Conservation (phyloP, 2,888 invertebrate species). For the Allacma fusca region DNA sequence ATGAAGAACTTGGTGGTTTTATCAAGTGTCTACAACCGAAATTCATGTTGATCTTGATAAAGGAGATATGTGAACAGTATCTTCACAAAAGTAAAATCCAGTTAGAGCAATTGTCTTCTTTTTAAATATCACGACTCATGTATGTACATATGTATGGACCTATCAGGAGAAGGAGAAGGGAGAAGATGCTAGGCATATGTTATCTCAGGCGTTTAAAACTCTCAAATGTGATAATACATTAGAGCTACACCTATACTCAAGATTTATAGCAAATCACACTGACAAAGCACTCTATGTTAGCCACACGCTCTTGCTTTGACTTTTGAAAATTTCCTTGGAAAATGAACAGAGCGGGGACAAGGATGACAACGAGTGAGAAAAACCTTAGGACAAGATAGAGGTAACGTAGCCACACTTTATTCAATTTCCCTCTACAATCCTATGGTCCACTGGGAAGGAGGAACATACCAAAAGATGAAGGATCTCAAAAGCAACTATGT, state of each 20-base stretch:
- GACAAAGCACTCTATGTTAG: too few relatives aligned
- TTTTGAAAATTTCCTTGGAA: not conserved
- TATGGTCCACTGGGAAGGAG: not conserved
- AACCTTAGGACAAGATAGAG: not conserved
- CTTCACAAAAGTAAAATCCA: not conserved
- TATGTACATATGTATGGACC: too few relatives aligned
- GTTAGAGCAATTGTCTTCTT: not conserved
- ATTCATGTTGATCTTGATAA: constrained; percentile 27
- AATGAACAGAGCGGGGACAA: not conserved
- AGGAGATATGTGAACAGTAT: constrained; percentile 1
- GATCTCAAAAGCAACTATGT: too few relatives aligned
- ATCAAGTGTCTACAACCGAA: constrained; percentile 8
- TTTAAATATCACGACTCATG: constrained; percentile 8
- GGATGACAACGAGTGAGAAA: not conserved
- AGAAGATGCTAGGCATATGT: not conserved
- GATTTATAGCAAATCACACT: not conserved
- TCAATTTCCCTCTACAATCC: constrained; percentile 19
- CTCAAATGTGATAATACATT: not conserved
- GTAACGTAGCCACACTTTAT: constrained; percentile 28
- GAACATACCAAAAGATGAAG: too few relatives aligned
- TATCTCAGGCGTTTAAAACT: constrained; percentile 6
- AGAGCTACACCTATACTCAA: not conserved
- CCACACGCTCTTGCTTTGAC: not conserved
- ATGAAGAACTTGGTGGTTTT: constrained; percentile 25
- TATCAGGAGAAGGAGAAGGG: too few relatives aligned